Evolutionary conservation across 2,888 invertebrate species (phyloP), one percentile per base, ranked within the genome.

Genomic region (Xanthorhoe spadicearia): DNA sequence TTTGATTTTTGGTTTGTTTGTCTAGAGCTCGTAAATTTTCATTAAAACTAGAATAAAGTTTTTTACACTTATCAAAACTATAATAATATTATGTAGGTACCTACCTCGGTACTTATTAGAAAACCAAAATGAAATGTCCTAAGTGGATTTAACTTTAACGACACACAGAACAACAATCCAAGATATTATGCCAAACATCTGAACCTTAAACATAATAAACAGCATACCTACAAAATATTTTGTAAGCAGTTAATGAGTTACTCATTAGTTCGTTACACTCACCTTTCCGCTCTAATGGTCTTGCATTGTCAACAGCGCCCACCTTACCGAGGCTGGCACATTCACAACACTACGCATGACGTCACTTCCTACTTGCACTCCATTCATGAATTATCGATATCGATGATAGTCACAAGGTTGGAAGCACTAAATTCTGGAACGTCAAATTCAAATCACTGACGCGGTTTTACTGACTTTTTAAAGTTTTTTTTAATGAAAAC

Each of bases 311-410:
- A 88, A 87, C 86, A 86, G 80, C 84, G 80, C 87, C 87, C 86
- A 84, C 84, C 82, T 77, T 78, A 78, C 79, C 82, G 80, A 74
- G 73, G 77, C 80, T 76, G 79, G 77, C 84, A 85, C 83, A 81
- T 84, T 83, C 91, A 90, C 90, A 90, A 86, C 92, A 92, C 92
- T 91, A 90, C 78, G 80, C 92, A 91, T 92, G 89, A 91, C 90
- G 90, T 92, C 92, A 93, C 91, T 88, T 88, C 88, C 88, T 87
- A 86, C 69, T 77, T 80, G 81, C 89, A 89, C 87, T 88, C 86
- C 90, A 91, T 91, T 91, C 92, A 91, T 87, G 85, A 72, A 88
- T 51, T 80, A 83, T 84, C 84, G 82, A 84, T 69, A 68, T 71
- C 82, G 83, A 83, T 78, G 83, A 83, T 77, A 77, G 72, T 75